phyloP scores from a whole-genome alignment of 2,113 vertebrate genomes.

The Sceloporus tristichus region DNA sequence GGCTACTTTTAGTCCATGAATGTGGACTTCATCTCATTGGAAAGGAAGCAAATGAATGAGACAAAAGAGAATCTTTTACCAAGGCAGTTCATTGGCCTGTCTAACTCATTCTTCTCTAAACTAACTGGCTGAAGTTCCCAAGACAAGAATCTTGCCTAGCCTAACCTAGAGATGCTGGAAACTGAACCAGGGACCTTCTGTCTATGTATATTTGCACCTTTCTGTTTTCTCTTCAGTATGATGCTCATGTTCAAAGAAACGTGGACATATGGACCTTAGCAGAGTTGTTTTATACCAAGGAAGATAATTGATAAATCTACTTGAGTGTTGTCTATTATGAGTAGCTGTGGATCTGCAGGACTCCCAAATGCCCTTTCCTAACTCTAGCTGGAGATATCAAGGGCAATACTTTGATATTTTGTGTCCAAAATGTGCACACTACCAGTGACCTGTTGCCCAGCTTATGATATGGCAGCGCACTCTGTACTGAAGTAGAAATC shows the following conservation, averaged over 20 bases:
- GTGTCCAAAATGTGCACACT: background rate
- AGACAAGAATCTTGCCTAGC: background rate
- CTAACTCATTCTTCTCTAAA: background rate
- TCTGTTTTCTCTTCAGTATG: background rate
- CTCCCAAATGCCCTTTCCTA: background rate
- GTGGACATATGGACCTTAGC: too few relatives aligned
- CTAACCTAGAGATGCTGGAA: background rate
- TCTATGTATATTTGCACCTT: background rate
- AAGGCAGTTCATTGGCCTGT: background rate
- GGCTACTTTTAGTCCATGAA: background rate
- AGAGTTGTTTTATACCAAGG: background rate
- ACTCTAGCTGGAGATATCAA: background rate
- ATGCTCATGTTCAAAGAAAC: background rate
- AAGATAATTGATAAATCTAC: background rate
- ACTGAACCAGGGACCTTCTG: background rate
- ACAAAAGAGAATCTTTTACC: background rate
- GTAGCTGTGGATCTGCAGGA: background rate
- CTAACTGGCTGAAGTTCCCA: background rate
- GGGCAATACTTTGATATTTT: background rate
- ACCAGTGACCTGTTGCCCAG: background rate
- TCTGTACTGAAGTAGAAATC: background rate
- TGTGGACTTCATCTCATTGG: background rate
- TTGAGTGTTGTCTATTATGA: background rate
- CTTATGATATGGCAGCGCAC: background rate
- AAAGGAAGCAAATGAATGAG: background rate